These are phyloP conservation scores for Orussus abietinus DNA, from an alignment of 1,140 invertebrate species.

Conservation along the genomic window DNA sequence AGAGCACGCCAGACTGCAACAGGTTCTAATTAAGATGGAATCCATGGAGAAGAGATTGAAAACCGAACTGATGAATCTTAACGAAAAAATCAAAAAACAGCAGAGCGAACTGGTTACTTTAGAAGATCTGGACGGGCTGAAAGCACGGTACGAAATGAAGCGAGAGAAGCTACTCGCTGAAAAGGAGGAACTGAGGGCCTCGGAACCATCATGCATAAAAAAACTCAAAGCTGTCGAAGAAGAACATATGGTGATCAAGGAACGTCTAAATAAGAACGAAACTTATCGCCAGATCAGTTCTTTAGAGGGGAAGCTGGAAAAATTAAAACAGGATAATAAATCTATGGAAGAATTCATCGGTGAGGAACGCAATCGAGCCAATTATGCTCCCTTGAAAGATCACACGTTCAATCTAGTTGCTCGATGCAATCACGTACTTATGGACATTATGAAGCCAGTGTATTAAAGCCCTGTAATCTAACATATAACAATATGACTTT, in stretches of 20 bases:
- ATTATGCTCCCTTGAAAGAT: conserved; percentile 32
- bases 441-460: conserved; percentile 29
- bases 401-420: conserved; percentile 21
- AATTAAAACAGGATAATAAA: conserved; percentile 32
- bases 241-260: conserved; percentile 35
- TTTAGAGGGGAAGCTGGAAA: conserved; percentile 39
- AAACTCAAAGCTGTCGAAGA: conserved; percentile 26
- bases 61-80: conserved; percentile 30
- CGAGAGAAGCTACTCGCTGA: conserved; percentile 27
- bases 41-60: conserved; percentile 38
- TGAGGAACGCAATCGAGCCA: conserved; percentile 23
- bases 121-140: conserved; percentile 32
- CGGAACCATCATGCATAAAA: conserved; percentile 21
- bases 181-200: conserved; percentile 27
- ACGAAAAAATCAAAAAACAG: conserved; percentile 28
- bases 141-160: conserved; percentile 27
- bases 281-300: conserved; percentile 40
- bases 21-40: conserved; percentile 38
- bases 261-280: conserved; percentile 36
- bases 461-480: too few relatives aligned
- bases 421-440: conserved; percentile 27
- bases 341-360: conserved; percentile 27
- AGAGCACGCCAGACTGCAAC: conserved; percentile 33
- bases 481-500: too few relatives aligned
- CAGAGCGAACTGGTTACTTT: conserved; percentile 27